Evolutionary conservation across 2,797 vertebrate genomes (phyloP), one percentile per base, ranked within the genome.

Genomic region (Taenioides sp.): DNA sequence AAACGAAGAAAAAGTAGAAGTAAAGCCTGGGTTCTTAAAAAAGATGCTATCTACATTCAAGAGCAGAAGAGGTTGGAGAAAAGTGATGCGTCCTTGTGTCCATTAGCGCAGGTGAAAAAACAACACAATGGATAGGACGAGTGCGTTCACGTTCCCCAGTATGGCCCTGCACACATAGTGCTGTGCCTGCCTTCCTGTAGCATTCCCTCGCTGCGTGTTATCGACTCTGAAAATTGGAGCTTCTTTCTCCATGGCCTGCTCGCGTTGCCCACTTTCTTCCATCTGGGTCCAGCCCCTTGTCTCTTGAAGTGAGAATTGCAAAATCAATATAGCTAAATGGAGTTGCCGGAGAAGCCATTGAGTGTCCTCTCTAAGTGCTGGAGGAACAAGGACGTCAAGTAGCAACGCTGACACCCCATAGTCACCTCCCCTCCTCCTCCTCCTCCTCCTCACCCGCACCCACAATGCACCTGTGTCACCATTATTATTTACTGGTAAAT

Each of bases 251-350:
- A 67, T 84, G 74, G 47, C 72, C 67, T 59, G 74, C 76, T 78
- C 77, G 76, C 74, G 73, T 73, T 80, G 81, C 78, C 82, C 85
- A 69, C 76, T 78, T 82, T 75, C 87, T 81, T 81, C 87, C 83
- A 88, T 78, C 76, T 71, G 76, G 76, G 74, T 71, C 71, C 67
- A 57, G 22, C 62, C 70, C 65, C 71, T 66, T 76, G 84, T 76
- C 82, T 79, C 84, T 69, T 22, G 54, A 81, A 83, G 71, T 74
- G 81, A 89, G 89, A 89, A 92, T 90, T 92, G 89, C 71, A 89
- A 94, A 94, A 94, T 94, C 91, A 92, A 94, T 94, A 91, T 62
- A 79, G 85, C 89, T 92, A 93, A 94, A 93, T 93, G 91, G 90
- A 92, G 90, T 89, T 91, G 88, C 88, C 65, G 81, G 78, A 76